These are phyloP conservation scores for Pelosia muscerda DNA, from an alignment of 2,888 invertebrate genomes.

Conservation along the genomic window DNA sequence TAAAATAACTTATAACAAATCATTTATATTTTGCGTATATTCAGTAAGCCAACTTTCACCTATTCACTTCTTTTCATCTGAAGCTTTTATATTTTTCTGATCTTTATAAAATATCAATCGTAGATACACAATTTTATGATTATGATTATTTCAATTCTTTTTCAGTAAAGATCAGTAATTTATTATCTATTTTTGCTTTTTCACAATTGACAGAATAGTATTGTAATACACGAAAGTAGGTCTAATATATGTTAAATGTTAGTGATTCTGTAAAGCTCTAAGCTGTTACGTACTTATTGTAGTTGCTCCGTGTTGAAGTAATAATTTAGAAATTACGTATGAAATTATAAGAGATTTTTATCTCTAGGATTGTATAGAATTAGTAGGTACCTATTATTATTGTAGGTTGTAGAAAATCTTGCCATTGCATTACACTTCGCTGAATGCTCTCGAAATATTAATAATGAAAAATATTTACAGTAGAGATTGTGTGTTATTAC, in stretches of 20 bases:
- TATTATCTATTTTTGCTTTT: too few species aligned
- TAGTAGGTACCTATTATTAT: conserved; percentile 18
- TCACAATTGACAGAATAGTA: neutral
- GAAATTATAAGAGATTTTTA: conserved; percentile 25
- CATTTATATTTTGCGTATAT: neutral
- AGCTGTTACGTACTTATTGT: conserved; percentile 31
- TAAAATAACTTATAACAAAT: conserved; percentile 22
- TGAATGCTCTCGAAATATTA: conserved; percentile 29
- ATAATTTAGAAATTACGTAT: conserved; percentile 19
- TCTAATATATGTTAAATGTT: neutral
- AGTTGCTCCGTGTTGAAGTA: conserved; percentile 24
- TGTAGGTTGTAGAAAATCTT: conserved; percentile 43
- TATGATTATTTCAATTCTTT: too few species aligned
- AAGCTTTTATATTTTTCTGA: neutral
- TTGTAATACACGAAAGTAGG: neutral
- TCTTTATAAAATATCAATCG: neutral
- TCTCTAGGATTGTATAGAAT: conserved; percentile 27
- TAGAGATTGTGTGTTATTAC: too few species aligned
- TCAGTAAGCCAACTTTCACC: neutral
- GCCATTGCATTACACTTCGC: conserved; percentile 44
- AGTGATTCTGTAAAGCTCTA: neutral
- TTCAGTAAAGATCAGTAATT: neutral
- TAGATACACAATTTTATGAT: neutral
- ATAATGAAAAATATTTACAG: neutral
- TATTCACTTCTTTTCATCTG: neutral